Percentiles rank a stretch among this genome's conserved stretches.
Evolutionary conservation across 2,797 vertebrate genomes (phyloP).

Genomic region (Enteromius anoplus): DNA sequence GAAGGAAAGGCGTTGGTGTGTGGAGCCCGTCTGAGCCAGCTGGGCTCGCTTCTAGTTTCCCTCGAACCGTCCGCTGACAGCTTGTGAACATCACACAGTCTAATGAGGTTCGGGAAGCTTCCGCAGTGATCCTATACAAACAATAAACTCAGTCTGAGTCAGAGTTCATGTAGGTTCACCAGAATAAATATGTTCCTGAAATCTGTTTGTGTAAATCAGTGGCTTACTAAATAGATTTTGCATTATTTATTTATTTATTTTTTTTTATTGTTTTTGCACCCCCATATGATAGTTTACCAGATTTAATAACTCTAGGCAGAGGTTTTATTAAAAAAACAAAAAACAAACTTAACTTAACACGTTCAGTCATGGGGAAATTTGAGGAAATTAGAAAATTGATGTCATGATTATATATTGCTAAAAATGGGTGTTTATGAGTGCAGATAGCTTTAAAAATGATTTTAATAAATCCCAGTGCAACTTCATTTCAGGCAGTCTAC

Average conservation of each 20-base stretch:
- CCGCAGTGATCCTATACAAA: not conserved
- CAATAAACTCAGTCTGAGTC: not conserved
- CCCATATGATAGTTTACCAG: not conserved
- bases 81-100: not conserved
- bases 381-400: too few relatives aligned
- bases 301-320: not conserved
- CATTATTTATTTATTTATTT: not conserved
- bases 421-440: not conserved
- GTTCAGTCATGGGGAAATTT: too few relatives aligned
- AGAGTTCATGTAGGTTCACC: not conserved
- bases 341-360: not conserved
- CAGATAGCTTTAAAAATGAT: not conserved
- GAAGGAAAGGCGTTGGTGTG: slow-evolving; percentile 40
- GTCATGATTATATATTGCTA: too few relatives aligned
- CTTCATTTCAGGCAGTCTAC: not conserved
- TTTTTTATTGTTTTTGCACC: not conserved
- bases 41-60: slow-evolving; percentile 37
- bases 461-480: not conserved
- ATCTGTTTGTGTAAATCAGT: not conserved
- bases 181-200: not conserved
- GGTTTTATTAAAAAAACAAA: not conserved
- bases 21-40: slow-evolving; percentile 46
- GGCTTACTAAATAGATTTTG: not conserved
- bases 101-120: not conserved
- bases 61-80: not conserved